These are phyloP conservation scores for Orthosia gracilis DNA, from an alignment of 2,888 invertebrate genomes.

Conservation along the genomic window DNA sequence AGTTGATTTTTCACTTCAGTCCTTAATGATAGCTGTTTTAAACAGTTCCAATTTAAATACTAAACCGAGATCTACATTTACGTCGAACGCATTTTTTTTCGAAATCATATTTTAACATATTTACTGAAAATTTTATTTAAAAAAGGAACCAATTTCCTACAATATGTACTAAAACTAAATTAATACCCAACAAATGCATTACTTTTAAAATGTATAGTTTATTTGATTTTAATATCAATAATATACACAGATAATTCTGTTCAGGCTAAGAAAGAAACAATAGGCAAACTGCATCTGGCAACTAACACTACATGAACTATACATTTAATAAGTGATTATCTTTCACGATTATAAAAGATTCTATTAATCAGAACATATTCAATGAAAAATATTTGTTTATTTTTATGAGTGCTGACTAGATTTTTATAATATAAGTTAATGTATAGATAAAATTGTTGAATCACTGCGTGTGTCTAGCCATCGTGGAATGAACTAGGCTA, in stretches of 20 bases:
- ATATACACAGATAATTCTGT: neutral
- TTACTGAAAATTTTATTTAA: constrained; percentile 13
- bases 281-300: constrained; percentile 3
- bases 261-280: neutral
- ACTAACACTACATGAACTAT: neutral
- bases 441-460: constrained; percentile 9
- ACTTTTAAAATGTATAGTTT: constrained; percentile 30
- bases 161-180: constrained; percentile 22
- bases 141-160: neutral
- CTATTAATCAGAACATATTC: neutral
- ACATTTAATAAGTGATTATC: neutral
- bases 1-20: constrained; percentile 11
- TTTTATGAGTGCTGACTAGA: constrained; percentile 42
- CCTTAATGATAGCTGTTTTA: constrained; percentile 15
- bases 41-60: constrained; percentile 19
- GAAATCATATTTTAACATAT: neutral
- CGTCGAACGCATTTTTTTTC: constrained; percentile 3
- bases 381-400: constrained; percentile 21
- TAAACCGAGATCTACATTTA: constrained; percentile 36
- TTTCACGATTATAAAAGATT: constrained; percentile 7
- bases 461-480: neutral
- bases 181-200: constrained; percentile 49
- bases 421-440: constrained; percentile 18
- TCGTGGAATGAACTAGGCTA: constrained; percentile 3
- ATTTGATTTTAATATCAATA: constrained; percentile 1